phyloP scores from a whole-genome alignment of 2,797 vertebrate genomes.

The Oreortyx pictus region DNA sequence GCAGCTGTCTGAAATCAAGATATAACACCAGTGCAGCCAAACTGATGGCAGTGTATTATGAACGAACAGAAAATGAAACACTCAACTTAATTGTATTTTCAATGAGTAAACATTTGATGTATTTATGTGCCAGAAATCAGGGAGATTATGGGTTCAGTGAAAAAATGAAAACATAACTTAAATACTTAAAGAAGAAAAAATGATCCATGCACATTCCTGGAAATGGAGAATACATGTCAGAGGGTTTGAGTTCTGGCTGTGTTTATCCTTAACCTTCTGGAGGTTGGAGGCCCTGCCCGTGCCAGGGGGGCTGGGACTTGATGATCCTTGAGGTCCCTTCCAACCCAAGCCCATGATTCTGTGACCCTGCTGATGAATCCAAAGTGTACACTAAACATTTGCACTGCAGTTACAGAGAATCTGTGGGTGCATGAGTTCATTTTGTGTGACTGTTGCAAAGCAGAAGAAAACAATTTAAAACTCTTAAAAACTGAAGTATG shows the following conservation, averaged over 20 bases:
- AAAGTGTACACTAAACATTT: background rate
- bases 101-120: constrained; percentile 14
- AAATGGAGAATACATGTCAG: background rate
- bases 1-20: constrained; percentile 26
- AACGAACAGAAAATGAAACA: constrained; percentile 33
- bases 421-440: accelerated
- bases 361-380: background rate
- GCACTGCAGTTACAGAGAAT: accelerated
- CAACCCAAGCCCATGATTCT: too few relatives aligned
- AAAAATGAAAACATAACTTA: background rate
- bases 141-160: background rate
- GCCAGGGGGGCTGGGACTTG: too few relatives aligned
- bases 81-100: constrained; percentile 2
- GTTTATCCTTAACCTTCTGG: background rate
- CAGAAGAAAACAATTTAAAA: background rate
- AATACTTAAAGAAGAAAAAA: background rate
- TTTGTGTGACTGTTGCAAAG: background rate
- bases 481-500: background rate
- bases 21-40: background rate
- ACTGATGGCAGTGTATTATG: constrained; percentile 31
- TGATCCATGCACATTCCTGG: background rate
- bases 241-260: background rate
- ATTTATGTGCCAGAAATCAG: background rate
- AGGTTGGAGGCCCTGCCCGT: too few relatives aligned
- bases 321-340: too few relatives aligned